Conservation (phyloP, 2,797 vertebrate genomes). For the Meriones psammophilus region DNA sequence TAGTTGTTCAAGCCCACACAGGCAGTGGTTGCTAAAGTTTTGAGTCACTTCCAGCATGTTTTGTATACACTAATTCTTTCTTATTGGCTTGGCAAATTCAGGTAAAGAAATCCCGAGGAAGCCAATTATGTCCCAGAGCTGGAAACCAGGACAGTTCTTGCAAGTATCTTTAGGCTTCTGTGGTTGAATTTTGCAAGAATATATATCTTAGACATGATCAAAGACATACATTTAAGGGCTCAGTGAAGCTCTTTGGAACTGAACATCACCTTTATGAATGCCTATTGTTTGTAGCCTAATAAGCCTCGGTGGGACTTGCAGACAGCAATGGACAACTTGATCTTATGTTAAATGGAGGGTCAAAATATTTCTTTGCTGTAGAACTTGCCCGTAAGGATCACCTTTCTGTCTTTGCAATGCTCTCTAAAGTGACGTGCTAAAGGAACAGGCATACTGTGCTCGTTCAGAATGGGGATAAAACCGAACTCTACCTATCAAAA, state of each 20-base stretch:
- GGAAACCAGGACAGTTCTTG: not conserved
- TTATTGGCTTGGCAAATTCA: constrained; percentile 37
- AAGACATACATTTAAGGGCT: not conserved
- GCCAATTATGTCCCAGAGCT: constrained; percentile 64
- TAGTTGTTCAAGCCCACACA: not conserved
- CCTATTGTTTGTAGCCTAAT: constrained; percentile 45
- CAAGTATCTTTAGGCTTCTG: constrained; percentile 34
- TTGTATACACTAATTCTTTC: not conserved
- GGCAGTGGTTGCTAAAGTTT: not conserved
- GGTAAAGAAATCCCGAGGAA: constrained; percentile 69
- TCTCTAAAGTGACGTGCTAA: not conserved
- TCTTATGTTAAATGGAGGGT: not conserved
- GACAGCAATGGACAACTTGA: not conserved
- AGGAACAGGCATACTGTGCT: not conserved
- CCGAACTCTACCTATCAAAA: constrained; percentile 3
- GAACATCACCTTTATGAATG: constrained; percentile 3
- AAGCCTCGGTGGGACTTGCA: not conserved
- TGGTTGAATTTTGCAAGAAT: constrained; percentile 42
- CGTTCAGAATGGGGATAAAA: constrained; percentile 16
- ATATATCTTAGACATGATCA: not conserved
- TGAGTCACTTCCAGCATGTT: constrained; percentile 6
- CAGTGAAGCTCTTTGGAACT: constrained; percentile 49
- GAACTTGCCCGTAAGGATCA: not conserved
- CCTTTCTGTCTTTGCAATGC: not conserved
- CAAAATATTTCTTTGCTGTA: constrained; percentile 45